A percentile compares a stretch with the other conserved stretches of the same genome.
phyloP scores from a whole-genome alignment of 2,113 vertebrate genomes.

The Sturnira hondurensis region DNA sequence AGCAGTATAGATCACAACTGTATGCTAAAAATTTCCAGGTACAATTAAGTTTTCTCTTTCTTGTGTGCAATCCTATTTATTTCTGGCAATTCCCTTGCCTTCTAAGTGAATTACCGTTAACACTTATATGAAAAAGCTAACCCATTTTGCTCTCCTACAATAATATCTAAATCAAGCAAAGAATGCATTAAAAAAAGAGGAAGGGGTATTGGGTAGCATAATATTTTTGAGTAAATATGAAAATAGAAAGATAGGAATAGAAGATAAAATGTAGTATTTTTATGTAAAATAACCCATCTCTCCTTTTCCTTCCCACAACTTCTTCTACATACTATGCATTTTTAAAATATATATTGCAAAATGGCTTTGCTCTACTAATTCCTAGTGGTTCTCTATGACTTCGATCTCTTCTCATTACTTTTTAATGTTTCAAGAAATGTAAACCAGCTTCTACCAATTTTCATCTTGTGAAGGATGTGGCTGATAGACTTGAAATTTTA shows the following conservation, averaged over 20 bases:
- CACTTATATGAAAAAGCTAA: background rate
- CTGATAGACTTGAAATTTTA: background rate
- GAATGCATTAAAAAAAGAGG: background rate
- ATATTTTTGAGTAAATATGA: background rate
- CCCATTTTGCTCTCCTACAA: background rate
- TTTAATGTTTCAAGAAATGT: conserved; percentile 23
- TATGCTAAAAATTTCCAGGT: background rate
- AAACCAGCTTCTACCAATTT: background rate
- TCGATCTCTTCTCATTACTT: conserved; percentile 32
- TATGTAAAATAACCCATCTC: background rate
- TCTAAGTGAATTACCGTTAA: background rate
- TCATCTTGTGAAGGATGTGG: background rate
- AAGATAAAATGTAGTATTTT: background rate
- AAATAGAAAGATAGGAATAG: background rate
- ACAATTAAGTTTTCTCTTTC: background rate
- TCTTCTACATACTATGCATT: background rate
- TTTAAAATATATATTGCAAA: conserved; percentile 39
- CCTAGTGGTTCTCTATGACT: background rate
- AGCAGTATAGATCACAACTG: background rate
- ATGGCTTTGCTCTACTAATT: background rate
- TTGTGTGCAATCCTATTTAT: background rate
- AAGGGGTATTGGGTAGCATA: background rate
- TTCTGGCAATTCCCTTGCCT: background rate
- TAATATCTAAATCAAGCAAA: background rate
- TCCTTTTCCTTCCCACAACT: background rate